These are phyloP conservation scores for Suricata suricatta DNA, from an alignment of 2,113 vertebrate species.

Conservation along the genomic window DNA sequence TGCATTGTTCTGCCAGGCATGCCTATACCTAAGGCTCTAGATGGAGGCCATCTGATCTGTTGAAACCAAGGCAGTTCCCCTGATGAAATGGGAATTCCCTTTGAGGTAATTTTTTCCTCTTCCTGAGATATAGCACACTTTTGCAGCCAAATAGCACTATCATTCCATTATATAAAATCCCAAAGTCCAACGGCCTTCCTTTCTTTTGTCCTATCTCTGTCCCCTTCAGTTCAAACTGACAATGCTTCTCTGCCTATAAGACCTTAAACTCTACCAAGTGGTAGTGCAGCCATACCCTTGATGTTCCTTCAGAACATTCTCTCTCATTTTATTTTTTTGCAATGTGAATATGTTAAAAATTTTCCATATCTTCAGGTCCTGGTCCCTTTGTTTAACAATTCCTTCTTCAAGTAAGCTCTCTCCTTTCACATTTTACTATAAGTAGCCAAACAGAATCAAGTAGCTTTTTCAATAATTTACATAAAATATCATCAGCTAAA, in stretches of 20 bases:
- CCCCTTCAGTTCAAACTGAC: background rate
- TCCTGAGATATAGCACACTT: background rate
- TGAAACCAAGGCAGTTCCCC: background rate
- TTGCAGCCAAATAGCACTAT: background rate
- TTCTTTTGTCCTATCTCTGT: background rate
- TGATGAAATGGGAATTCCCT: background rate
- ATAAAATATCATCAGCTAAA: background rate
- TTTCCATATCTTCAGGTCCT: background rate
- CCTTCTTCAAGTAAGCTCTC: background rate
- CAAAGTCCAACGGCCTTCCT: background rate
- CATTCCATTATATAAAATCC: background rate
- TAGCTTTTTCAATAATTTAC: background rate
- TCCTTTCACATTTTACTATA: background rate
- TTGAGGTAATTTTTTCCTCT: background rate
- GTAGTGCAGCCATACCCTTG: background rate
- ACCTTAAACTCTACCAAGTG: background rate
- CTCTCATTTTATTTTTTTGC: background rate
- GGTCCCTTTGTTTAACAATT: background rate
- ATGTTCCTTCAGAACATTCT: background rate
- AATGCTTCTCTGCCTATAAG: background rate
- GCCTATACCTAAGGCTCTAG: background rate
- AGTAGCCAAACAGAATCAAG: background rate
- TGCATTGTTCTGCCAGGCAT: background rate
- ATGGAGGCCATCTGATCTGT: background rate
- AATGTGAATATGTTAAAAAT: background rate